A percentile compares a stretch with the other conserved stretches of the same genome.
phyloP scores from a whole-genome alignment of 64 coral and sea anemone genomes.

The Exaiptasia diaphana region DNA sequence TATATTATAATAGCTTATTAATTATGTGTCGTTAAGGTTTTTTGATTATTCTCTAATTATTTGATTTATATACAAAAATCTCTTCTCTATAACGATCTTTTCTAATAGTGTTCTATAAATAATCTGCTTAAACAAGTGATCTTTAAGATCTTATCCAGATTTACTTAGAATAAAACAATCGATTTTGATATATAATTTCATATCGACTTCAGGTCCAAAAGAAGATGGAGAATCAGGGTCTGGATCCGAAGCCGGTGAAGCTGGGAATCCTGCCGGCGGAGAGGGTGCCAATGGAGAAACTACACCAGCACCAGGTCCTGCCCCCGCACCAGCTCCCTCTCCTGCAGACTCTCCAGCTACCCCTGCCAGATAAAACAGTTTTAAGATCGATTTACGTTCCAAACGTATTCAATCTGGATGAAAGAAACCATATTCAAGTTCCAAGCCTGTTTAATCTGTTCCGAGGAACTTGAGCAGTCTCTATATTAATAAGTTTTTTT shows the following conservation, averaged over 20 bases:
- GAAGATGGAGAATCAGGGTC: background rate
- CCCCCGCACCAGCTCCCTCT: background rate
- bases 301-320: background rate
- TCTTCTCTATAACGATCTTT: background rate
- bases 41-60: background rate
- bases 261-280: background rate
- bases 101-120: background rate
- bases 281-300: background rate
- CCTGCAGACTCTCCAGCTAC: background rate
- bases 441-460: background rate
- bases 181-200: background rate
- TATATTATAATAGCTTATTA: background rate
- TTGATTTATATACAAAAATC: background rate
- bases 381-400: too few species aligned
- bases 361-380: too few species aligned
- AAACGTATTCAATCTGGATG: too few species aligned
- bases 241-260: background rate
- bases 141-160: too few species aligned
- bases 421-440: background rate
- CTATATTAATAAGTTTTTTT: too few species aligned
- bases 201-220: background rate
- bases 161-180: too few species aligned
- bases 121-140: too few species aligned
- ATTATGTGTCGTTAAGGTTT: background rate
- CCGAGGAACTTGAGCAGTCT: background rate